These are phyloP conservation scores for Sebastes cheni DNA, from an alignment of 2,797 vertebrate genomes.

Conservation along the genomic window DNA sequence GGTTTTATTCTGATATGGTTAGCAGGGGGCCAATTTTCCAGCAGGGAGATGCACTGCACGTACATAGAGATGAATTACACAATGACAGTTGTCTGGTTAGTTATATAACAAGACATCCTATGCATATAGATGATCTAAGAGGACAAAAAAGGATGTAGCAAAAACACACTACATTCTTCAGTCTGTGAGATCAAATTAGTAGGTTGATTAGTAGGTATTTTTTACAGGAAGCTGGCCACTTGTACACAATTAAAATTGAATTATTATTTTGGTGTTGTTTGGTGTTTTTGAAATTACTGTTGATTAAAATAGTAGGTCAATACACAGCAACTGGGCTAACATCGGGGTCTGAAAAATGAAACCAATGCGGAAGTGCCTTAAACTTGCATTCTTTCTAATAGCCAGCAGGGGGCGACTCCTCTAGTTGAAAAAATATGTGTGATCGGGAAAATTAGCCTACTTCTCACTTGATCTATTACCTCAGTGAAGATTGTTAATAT, in stretches of 20 bases:
- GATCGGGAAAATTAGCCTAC: no score
- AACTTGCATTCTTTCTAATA: no score
- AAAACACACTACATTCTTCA: not conserved
- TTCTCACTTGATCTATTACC: no score
- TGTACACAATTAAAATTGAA: not conserved
- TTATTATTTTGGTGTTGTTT: not conserved
- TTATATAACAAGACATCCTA: not conserved
- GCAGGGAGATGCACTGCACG: constrained; percentile 23
- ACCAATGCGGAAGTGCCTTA: not conserved
- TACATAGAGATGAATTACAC: constrained; percentile 32
- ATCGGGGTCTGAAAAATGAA: no score
- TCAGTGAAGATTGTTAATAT: no score
- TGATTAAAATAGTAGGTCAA: no score
- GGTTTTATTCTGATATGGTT: constrained; percentile 33
- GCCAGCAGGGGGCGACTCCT: no score
- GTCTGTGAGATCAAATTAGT: constrained; percentile 6
- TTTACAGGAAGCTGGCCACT: not conserved
- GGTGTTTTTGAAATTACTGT: no score
- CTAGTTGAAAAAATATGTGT: no score
- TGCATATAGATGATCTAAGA: constrained; percentile 20
- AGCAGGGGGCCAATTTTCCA: constrained; percentile 25
- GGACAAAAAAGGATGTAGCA: not conserved
- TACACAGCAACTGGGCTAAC: no score
- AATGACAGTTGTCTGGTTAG: constrained; percentile 22
- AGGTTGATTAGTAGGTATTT: not conserved